Evolutionary conservation across 2,888 invertebrate genomes (phyloP).

Genomic region (Limnephilus auricula): DNA sequence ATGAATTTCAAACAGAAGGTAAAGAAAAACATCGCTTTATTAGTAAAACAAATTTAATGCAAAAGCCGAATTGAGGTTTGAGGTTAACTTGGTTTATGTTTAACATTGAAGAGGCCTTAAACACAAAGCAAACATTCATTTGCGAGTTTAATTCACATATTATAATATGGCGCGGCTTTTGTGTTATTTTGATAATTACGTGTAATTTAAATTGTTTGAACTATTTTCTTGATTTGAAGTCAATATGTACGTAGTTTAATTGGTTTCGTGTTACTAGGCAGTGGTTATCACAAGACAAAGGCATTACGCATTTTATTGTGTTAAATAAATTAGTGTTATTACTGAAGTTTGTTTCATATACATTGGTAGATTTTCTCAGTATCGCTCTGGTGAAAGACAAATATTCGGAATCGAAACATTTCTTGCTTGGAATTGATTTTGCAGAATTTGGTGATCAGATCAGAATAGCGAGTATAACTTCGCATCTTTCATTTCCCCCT

Average conservation of each 20-base stretch:
- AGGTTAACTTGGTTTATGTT: neutral
- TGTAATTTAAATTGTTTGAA: neutral
- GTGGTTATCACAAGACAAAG: neutral
- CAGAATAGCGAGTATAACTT: too few species aligned
- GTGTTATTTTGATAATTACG: neutral
- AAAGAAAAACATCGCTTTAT: neutral
- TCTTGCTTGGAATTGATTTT: too few species aligned
- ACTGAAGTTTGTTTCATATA: too few species aligned
- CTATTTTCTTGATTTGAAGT: neutral
- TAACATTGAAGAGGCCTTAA: neutral
- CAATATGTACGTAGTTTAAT: neutral
- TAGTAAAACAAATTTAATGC: neutral
- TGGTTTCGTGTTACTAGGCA: neutral
- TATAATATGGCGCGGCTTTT: neutral
- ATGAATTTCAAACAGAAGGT: neutral
- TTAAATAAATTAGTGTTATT: neutral
- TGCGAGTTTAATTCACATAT: neutral
- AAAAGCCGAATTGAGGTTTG: neutral
- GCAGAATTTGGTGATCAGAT: too few species aligned
- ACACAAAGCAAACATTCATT: neutral
- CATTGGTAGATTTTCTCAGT: too few species aligned
- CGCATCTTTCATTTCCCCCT: too few species aligned
- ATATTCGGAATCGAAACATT: too few species aligned
- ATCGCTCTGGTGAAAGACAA: too few species aligned
- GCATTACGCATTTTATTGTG: neutral